phyloP scores from a whole-genome alignment of 2,797 vertebrate genomes.

The Sebastiscus albofasciatus region DNA sequence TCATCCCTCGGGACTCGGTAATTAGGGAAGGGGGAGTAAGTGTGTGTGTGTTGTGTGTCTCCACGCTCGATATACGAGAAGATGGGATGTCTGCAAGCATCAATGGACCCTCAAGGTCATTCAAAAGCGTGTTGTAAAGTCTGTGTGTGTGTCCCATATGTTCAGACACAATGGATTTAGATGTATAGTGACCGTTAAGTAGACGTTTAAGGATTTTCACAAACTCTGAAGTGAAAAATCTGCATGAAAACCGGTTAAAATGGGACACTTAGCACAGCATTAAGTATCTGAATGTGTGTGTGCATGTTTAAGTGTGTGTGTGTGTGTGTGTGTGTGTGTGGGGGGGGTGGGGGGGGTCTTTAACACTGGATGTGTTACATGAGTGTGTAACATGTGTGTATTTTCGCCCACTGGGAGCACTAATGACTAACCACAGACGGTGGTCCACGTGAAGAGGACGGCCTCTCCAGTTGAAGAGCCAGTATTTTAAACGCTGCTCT shows the following conservation, averaged over 20 bases:
- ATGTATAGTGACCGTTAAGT: constrained; percentile 1
- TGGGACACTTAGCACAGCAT: background rate
- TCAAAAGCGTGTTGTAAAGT: constrained; percentile 17
- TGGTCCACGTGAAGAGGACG: constrained; percentile 60
- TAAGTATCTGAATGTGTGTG: background rate
- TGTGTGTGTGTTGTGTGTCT: constrained; percentile 31
- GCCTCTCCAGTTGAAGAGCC: constrained; percentile 56
- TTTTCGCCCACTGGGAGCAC: constrained; percentile 22
- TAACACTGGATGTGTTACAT: constrained; percentile 11
- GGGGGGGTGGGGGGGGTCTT: background rate
- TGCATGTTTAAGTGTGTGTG: background rate
- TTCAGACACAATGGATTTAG: constrained; percentile 1
- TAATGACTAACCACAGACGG: constrained; percentile 53
- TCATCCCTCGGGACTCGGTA: constrained; percentile 38
- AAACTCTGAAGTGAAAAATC: background rate
- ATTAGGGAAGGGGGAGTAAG: constrained; percentile 46
- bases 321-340: background rate
- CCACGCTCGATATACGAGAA: constrained; percentile 50
- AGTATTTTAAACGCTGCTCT: constrained; percentile 35
- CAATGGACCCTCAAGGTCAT: constrained; percentile 55
- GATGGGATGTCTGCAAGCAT: constrained; percentile 53
- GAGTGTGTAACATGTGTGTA: constrained; percentile 23
- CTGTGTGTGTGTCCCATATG: background rate
- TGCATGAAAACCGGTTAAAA: background rate
- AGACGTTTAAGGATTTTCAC: background rate